Percentiles rank a stretch among this genome's conserved stretches.
phyloP scores from a whole-genome alignment of 2,888 invertebrate species.

The Clepsis dumicolana region DNA sequence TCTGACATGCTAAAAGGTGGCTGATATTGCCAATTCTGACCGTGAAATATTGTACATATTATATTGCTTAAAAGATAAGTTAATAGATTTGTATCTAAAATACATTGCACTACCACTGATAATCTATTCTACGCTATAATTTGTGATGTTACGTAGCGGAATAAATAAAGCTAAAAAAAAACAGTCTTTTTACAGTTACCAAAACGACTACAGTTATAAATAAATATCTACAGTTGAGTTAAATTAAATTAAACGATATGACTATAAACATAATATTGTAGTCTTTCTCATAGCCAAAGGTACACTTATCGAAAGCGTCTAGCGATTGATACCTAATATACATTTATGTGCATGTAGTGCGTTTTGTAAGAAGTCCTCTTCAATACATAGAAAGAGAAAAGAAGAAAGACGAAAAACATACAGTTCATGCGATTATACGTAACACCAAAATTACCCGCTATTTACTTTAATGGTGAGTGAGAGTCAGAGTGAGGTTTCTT shows the following conservation, averaged over 20 bases:
- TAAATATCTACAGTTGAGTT: constrained; percentile 32
- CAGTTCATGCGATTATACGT: too few relatives aligned
- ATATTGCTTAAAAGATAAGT: background rate
- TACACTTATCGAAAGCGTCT: background rate
- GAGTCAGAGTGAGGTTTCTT: too few relatives aligned
- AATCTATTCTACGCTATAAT: constrained; percentile 7
- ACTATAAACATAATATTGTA: too few relatives aligned
- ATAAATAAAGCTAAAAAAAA: constrained; percentile 26
- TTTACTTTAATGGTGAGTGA: too few relatives aligned
- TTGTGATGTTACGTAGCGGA: constrained; percentile 39
- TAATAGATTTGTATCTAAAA: background rate
- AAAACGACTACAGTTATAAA: constrained; percentile 20
- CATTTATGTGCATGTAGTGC: background rate
- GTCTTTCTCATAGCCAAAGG: background rate
- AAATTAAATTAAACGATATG: background rate
- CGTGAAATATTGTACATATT: background rate
- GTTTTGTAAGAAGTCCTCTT: background rate
- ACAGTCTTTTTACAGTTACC: constrained; percentile 40
- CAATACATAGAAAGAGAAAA: background rate
- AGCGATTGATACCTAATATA: background rate
- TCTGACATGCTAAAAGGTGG: too few relatives aligned
- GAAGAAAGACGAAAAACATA: too few relatives aligned
- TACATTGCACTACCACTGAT: background rate
- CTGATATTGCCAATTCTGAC: too few relatives aligned
- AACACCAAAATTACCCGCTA: too few relatives aligned